phyloP scores from a whole-genome alignment of 2,888 invertebrate species.

The Helicoverpa assulta region DNA sequence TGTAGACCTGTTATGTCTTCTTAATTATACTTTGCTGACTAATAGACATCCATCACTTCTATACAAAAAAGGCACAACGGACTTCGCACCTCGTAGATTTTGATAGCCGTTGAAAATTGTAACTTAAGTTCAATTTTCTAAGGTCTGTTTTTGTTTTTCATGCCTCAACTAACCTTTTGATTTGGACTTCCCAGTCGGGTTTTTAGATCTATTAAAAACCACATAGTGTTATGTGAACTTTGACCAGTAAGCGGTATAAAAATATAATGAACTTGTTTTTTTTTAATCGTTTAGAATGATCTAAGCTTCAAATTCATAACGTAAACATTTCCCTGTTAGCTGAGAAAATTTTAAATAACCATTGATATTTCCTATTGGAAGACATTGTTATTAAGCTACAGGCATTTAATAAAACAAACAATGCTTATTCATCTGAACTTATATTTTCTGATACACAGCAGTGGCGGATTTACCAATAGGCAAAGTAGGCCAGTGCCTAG shows the following conservation, averaged over 20 bases:
- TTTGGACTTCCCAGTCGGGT: neutral
- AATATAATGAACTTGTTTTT: neutral
- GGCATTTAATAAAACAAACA: too few relatives aligned
- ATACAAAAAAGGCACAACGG: neutral
- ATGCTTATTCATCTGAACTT: neutral
- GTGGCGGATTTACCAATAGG: too few relatives aligned
- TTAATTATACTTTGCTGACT: neutral
- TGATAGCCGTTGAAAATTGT: too few relatives aligned
- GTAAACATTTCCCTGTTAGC: neutral
- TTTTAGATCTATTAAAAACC: neutral
- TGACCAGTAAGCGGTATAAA: neutral
- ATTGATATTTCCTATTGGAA: too few relatives aligned
- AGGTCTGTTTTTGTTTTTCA: neutral
- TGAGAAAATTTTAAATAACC: neutral
- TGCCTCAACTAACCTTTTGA: neutral
- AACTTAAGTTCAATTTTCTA: neutral
- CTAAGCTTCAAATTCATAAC: neutral
- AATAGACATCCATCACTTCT: neutral
- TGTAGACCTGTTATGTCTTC: neutral
- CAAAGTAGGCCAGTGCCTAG: too few relatives aligned
- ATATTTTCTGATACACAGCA: neutral
- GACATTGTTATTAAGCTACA: too few relatives aligned
- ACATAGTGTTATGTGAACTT: constrained; percentile 1
- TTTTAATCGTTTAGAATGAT: neutral
- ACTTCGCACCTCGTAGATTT: neutral